phyloP scores from a whole-genome alignment of 1,140 invertebrate genomes.

The Eueides isabella region DNA sequence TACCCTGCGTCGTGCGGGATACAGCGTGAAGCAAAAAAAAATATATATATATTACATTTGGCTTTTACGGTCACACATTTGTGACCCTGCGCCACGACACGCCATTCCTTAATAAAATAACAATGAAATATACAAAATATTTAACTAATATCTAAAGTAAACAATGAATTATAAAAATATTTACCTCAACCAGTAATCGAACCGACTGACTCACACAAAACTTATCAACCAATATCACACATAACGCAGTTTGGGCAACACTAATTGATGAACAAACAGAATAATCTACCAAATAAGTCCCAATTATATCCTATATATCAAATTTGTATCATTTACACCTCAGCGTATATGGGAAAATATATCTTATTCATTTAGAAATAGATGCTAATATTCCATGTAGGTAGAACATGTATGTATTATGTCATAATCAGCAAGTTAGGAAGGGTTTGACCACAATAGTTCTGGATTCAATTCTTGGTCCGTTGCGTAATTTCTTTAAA shows the following conservation, averaged over 20 bases:
- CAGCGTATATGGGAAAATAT: not conserved
- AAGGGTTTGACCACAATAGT: no score
- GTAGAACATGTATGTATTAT: not conserved
- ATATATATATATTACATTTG: no score
- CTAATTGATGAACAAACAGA: slow-evolving; percentile 6
- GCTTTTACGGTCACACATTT: no score
- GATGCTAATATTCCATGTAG: not conserved
- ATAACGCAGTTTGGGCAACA: not conserved
- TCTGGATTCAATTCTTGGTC: no score
- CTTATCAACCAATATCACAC: not conserved
- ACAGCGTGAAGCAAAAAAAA: no score
- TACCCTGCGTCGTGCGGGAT: no score
- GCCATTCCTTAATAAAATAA: no score
- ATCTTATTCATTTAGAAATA: not conserved
- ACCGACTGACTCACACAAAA: not conserved
- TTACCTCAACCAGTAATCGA: not conserved
- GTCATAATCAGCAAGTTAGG: not conserved
- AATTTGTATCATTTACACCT: not conserved
- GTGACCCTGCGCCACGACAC: no score
- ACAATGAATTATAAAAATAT: not conserved
- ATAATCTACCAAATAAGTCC: slow-evolving; percentile 13
- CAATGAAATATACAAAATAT: no score
- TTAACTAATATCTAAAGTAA: no score
- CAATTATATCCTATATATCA: not conserved
- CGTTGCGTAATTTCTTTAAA: no score